Percentiles rank a stretch among this genome's conserved stretches.
Evolutionary conservation across 1,140 invertebrate species (phyloP).

Genomic region (Phthorimaea operculella): DNA sequence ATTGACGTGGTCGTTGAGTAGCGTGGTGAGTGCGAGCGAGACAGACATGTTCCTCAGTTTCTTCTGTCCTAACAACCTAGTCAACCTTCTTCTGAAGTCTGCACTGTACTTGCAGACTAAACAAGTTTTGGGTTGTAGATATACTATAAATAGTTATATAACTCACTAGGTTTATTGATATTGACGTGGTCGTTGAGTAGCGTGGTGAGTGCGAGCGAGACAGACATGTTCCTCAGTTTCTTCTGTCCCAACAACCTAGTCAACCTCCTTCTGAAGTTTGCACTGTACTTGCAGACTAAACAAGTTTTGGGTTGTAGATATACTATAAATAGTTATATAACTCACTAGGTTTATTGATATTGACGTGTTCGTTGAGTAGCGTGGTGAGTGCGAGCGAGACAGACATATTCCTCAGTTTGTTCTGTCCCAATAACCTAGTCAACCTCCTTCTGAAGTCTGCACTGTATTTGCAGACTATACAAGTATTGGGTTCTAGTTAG

Average conservation of each 20-base stretch:
- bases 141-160: too few species aligned
- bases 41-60: constrained; percentile 81
- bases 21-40: constrained; percentile 77
- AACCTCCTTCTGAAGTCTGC: constrained; percentile 86
- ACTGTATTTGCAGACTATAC: too few species aligned
- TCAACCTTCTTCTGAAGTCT: constrained; percentile 86
- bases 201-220: constrained; percentile 79
- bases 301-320: constrained; percentile 67
- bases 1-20: constrained; percentile 75
- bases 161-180: constrained; percentile 55
- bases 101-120: constrained; percentile 78
- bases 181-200: constrained; percentile 75
- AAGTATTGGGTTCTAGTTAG: too few species aligned
- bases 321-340: too few species aligned
- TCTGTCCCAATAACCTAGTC: constrained; percentile 78
- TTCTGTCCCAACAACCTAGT: constrained; percentile 76
- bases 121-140: constrained; percentile 71
- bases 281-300: constrained; percentile 82
- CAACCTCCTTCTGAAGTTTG: constrained; percentile 85
- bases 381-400: constrained; percentile 80
- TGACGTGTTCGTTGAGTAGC: constrained; percentile 75
- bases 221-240: constrained; percentile 79
- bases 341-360: constrained; percentile 51
- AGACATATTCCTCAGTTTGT: constrained; percentile 79
- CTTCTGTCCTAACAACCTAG: constrained; percentile 76